Evolutionary conservation across 2,113 vertebrate species (phyloP).

Genomic region (Triplophysa tibetana): DNA sequence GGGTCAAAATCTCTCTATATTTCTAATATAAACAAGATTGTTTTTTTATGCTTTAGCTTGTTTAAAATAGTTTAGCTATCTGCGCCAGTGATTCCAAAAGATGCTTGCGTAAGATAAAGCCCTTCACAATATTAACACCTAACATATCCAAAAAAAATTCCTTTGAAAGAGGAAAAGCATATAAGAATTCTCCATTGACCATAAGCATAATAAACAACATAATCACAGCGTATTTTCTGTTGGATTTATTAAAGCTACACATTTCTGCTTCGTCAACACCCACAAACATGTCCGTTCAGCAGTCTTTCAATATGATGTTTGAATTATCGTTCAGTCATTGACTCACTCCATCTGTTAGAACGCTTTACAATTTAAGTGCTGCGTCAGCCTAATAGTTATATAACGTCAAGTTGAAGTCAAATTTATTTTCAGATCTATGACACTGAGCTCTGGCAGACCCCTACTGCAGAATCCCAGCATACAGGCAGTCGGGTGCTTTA

Average conservation of each 20-base stretch:
- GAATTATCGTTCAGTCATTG: constrained; percentile 24
- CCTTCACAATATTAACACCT: neutral
- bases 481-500: neutral
- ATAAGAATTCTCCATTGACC: neutral
- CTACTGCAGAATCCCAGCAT: neutral
- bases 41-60: no score
- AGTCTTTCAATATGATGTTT: constrained; percentile 11
- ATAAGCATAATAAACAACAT: constrained; percentile 21
- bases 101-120: neutral
- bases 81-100: neutral
- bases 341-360: constrained; percentile 7
- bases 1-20: no score
- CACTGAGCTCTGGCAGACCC: neutral
- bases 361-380: neutral
- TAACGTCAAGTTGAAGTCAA: neutral
- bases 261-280: neutral
- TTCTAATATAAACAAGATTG: no score
- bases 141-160: neutral
- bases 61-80: neutral
- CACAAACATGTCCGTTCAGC: constrained; percentile 11
- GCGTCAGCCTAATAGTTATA: constrained; percentile 18
- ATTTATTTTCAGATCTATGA: neutral
- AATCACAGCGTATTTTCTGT: neutral
- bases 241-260: constrained; percentile 12
- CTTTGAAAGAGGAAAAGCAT: neutral